Base-by-base conservation (phyloP, 2,797 vertebrate species). In the Eulemur rubriventer region DNA sequence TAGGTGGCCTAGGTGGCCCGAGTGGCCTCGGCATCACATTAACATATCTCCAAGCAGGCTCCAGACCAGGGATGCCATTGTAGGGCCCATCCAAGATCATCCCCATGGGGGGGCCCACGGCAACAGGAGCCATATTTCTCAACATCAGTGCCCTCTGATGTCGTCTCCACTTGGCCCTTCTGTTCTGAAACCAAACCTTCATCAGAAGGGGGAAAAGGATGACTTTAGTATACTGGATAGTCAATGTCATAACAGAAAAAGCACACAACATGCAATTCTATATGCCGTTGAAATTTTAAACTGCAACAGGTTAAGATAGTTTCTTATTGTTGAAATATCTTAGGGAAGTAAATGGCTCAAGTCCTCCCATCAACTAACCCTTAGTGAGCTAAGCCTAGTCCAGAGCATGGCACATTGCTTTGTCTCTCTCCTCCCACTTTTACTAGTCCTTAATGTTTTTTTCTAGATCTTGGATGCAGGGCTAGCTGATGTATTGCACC, bases 121-220 rank as follows among this genome's bases (percentile, higher is more conserved):
- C 91, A 48, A 98, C 18, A n/a, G 98, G 95, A 0, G 96, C 86
- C 89, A 98, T n/a, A 35, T 95, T 97, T 86, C 97, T 98, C 50
- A 98, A 55, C 91, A 98, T 95, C 57, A 98, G 92, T 2, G 91
- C 98, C 97, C 98, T 99, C 95, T 99, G 98, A 50, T 98, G 95
- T 95, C 99, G 99, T 95, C 98, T 99, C 98, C 98, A 99, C 90
- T 99, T 99, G 93, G 98, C 98, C 67, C 99, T 98, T 96, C 99
- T 98, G 97, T 99, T 99, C 97, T 99, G 99, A 98, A 99, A 99
- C 99, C 99, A 99, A 96, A 99, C 98, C 99, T 99, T 97, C 67
- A 96, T 69, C 86, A 98, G 80, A 97, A 97, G 22, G 20, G 4
- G 73, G 84, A 96, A 81, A 41, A 2, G 6, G 22, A 80, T 81